These are phyloP conservation scores for Apteryx owenii DNA, from an alignment of 2,113 vertebrate species.

Conservation along the genomic window DNA sequence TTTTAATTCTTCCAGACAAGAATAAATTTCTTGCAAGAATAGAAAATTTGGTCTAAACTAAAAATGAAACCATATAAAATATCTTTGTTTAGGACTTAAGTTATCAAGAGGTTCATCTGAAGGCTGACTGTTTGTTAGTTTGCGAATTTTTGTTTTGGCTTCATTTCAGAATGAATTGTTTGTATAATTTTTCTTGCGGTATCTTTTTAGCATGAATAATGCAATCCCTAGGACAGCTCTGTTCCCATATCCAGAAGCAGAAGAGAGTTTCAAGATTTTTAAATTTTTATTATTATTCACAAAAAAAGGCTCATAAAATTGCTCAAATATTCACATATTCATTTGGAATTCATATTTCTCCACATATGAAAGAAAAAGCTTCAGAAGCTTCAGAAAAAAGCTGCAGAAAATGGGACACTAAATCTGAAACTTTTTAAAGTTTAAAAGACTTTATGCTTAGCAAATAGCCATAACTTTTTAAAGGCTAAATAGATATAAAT, in stretches of 20 bases:
- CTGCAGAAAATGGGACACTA: background rate
- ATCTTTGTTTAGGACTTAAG: background rate
- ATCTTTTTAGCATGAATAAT: background rate
- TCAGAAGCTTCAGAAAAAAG: background rate
- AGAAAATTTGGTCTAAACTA: background rate
- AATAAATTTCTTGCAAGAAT: background rate
- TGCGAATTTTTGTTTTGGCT: background rate
- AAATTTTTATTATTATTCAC: background rate
- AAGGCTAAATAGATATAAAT: background rate
- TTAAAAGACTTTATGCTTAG: background rate
- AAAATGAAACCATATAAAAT: background rate
- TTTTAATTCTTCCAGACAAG: background rate
- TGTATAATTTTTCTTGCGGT: background rate
- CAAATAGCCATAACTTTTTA: background rate
- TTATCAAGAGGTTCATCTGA: background rate
- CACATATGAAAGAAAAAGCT: background rate
- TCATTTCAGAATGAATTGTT: background rate
- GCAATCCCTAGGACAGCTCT: background rate
- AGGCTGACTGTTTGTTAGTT: background rate
- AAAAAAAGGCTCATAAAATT: background rate
- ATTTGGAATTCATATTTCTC: background rate
- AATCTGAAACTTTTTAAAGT: background rate
- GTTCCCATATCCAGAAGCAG: background rate
- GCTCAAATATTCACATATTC: background rate
- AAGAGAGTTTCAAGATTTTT: background rate